A percentile compares a stretch with the other conserved stretches of the same genome.
phyloP scores from a whole-genome alignment of 2,113 vertebrate species.

The Notarius lentiginosus region DNA sequence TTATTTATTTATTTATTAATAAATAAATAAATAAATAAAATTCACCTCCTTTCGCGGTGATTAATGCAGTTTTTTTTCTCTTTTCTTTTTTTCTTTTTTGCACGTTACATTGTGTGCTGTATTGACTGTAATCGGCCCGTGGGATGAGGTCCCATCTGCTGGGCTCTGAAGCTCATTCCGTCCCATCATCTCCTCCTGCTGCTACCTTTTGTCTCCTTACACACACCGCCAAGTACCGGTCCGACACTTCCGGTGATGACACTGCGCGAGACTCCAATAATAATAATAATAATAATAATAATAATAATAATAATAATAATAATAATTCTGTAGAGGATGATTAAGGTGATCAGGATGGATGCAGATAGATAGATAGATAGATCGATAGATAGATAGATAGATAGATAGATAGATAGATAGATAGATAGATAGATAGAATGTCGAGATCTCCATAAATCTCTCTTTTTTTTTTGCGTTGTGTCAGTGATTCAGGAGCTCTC shows the following conservation, averaged over 20 bases:
- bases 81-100: not conserved
- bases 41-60: constrained; percentile 30
- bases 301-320: constrained; percentile 26
- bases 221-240: not conserved
- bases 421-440: not conserved
- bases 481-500: not conserved
- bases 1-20: not conserved
- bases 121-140: constrained; percentile 60
- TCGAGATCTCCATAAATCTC: constrained; percentile 3
- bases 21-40: too few species aligned
- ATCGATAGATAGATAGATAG: not conserved
- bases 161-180: constrained; percentile 86
- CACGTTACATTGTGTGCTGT: constrained; percentile 38
- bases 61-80: constrained; percentile 32
- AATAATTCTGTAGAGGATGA: not conserved
- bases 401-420: not conserved
- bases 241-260: not conserved
- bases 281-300: constrained; percentile 24
- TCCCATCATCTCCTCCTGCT: constrained; percentile 78
- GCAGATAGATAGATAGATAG: not conserved
- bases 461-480: not conserved
- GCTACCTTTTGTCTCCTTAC: constrained; percentile 82
- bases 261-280: not conserved
- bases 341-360: not conserved
- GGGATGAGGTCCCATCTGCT: constrained; percentile 91